phyloP scores from a whole-genome alignment of 2,888 invertebrate species.

The Gymnosoma rotundatum region DNA sequence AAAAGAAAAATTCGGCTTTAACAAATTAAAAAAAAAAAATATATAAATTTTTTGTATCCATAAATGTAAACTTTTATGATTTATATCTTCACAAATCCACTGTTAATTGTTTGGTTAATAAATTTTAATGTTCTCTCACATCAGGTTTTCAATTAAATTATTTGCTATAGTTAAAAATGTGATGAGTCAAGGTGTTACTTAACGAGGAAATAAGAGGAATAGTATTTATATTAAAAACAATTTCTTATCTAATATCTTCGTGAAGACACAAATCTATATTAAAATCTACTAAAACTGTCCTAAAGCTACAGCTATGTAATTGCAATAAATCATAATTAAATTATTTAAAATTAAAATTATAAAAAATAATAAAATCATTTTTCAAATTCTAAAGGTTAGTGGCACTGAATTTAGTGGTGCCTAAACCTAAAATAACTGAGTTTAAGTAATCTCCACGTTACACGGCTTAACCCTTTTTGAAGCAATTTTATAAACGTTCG shows the following conservation, averaged over 20 bases:
- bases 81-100: slow-evolving; percentile 20
- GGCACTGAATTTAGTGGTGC: too few relatives aligned
- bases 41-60: neutral
- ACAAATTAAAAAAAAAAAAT: too few relatives aligned
- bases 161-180: slow-evolving; percentile 15
- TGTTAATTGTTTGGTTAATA: slow-evolving; percentile 64
- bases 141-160: slow-evolving; percentile 35
- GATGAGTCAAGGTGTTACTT: slow-evolving; percentile 16
- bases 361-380: too few relatives aligned
- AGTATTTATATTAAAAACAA: neutral
- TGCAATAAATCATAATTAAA: too few relatives aligned
- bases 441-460: neutral
- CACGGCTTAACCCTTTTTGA: too few relatives aligned
- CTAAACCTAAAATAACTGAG: neutral
- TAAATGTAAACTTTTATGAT: neutral
- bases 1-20: neutral
- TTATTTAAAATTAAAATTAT: too few relatives aligned
- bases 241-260: too few relatives aligned
- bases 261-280: too few relatives aligned
- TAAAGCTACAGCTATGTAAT: too few relatives aligned
- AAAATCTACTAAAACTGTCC: too few relatives aligned
- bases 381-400: too few relatives aligned
- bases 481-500: too few relatives aligned
- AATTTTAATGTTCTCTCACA: slow-evolving; percentile 54
- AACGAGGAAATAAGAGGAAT: neutral